These are phyloP conservation scores for Cyclophora punctaria DNA, from an alignment of 2,888 invertebrate genomes.

Conservation along the genomic window DNA sequence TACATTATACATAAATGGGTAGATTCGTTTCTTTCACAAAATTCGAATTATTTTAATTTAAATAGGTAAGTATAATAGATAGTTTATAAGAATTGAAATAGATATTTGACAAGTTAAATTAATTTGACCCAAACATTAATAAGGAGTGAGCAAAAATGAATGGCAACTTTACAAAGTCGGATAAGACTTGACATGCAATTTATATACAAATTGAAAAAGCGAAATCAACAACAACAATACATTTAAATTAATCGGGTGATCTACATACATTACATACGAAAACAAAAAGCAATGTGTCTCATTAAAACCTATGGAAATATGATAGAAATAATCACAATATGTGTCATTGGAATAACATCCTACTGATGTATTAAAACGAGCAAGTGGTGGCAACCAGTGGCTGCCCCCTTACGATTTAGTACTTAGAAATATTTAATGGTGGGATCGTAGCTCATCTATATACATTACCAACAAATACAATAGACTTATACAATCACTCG, in stretches of 20 bases:
- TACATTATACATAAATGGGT: constrained; percentile 41
- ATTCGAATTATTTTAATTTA: constrained; percentile 25
- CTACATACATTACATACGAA: constrained; percentile 36
- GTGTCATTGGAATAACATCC: constrained; percentile 66
- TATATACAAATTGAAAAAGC: constrained; percentile 43
- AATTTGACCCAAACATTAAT: constrained; percentile 6
- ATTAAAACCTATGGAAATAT: constrained; percentile 54
- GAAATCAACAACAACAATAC: constrained; percentile 47
- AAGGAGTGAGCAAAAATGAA: constrained; percentile 47
- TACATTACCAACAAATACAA: constrained; percentile 70
- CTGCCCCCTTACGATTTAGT: constrained; percentile 63
- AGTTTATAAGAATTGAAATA: constrained; percentile 16
- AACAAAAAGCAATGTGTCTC: constrained; percentile 48
- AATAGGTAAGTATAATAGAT: constrained; percentile 22
- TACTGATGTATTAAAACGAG: constrained; percentile 45
- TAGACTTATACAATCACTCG: constrained; percentile 69
- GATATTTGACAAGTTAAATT: constrained; percentile 12
- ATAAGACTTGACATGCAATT: constrained; percentile 30
- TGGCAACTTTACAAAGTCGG: constrained; percentile 32
- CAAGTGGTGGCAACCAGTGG: constrained; percentile 53
- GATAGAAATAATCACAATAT: constrained; percentile 61
- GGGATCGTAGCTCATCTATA: constrained; percentile 73
- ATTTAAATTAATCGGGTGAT: constrained; percentile 47
- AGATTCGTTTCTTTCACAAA: constrained; percentile 38
- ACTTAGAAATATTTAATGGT: constrained; percentile 71